Base-by-base conservation (phyloP, 2,113 vertebrate genomes). In the Crotalus viridis region DNA sequence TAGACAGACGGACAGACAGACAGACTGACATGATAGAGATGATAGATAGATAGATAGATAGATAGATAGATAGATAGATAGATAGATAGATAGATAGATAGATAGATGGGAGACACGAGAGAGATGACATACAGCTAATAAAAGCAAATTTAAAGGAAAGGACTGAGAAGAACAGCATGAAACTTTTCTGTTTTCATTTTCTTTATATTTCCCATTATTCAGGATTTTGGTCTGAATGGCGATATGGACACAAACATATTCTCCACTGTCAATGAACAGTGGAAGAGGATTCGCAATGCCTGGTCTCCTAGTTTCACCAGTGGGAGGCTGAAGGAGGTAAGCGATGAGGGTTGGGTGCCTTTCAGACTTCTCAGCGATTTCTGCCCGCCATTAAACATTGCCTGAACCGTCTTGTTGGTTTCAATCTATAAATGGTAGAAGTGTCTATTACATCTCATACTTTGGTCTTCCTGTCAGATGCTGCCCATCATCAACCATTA, bases 301-400 rank as follows among this genome's bases (percentile, higher is more conserved):
- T 95, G 98, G 5, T 98, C 97, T 21, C 97, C 97, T 1, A 87
- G 97, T 2, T 98, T 98, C 95, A 98, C 98, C 94, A 98, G 96
- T 0, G 96, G 98, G 55, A 97, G 95, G 93, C 96, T 98, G 46
- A 98, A 97, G 93, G 97, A 98, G 96, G 98, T 98, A 54, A 95
- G 89, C 10, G 2, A 4, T 2, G 89, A 10, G 2, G 2, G 48
- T 51, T 2, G 48, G 12, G 17, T 5, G 52, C 3, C 6, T 19
- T 87, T n/a, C 5, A 21, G 26, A 51, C 48, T 54, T 81, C 9
- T 33, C 9, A 33, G 7, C 10, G 21, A 6, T 12, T 55, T 21
- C 19, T 48, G 13, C 1, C 69, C 39, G 4, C 64, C 28, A 69
- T 21, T 3, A 13, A 13, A 33, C 81, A 28, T 46, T n/a, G 9